Evolutionary conservation across 1,140 invertebrate genomes (phyloP).

Genomic region (Lasioglossum baleicum): DNA sequence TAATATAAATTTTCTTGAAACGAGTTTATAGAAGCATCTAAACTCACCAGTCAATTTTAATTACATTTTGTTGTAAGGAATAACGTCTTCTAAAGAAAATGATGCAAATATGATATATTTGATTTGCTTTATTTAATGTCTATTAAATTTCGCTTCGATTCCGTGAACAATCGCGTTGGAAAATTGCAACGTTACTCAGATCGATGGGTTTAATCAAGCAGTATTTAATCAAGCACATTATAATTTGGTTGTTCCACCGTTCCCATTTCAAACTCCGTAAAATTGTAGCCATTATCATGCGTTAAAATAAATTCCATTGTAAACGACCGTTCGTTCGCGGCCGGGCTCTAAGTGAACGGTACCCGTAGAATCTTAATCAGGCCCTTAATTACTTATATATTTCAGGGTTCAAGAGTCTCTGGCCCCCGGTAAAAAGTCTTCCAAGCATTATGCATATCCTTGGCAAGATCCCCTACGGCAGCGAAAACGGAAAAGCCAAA

Average conservation of each 20-base stretch:
- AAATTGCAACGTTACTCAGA: no score
- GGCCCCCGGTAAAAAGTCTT: conserved; percentile 60
- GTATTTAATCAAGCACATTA: neutral
- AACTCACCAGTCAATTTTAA: no score
- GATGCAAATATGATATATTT: no score
- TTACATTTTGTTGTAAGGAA: no score
- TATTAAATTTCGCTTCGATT: no score
- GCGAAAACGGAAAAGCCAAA: conserved; percentile 68
- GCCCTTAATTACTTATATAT: conserved; percentile 70
- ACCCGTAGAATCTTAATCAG: conserved; percentile 16
- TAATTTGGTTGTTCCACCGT: neutral
- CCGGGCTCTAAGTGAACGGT: neutral
- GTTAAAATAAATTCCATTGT: conserved; percentile 9
- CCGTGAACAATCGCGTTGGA: no score
- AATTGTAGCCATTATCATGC: neutral
- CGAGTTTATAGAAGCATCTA: no score
- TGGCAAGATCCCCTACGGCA: conserved; percentile 65
- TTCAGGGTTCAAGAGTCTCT: conserved; percentile 17
- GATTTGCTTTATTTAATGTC: no score
- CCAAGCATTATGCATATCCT: conserved; percentile 69
- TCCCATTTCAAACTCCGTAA: neutral
- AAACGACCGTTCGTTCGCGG: neutral
- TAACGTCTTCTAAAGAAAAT: no score
- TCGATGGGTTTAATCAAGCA: no score
- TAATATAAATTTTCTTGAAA: no score